Evolutionary conservation across 2,888 invertebrate species (phyloP).

Genomic region (Dromius quadrimaculatus): DNA sequence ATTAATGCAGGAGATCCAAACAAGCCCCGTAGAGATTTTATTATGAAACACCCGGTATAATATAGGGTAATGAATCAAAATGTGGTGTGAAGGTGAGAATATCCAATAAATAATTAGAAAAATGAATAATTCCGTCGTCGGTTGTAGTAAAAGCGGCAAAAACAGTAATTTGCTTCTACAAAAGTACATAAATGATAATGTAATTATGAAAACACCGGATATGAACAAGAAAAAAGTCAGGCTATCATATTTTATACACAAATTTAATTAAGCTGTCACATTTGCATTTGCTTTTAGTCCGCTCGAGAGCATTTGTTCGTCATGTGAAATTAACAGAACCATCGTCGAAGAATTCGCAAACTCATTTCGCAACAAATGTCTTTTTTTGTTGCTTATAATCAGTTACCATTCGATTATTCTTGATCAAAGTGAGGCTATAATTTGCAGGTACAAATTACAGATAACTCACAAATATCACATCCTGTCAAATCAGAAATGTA

Average conservation of each 20-base stretch:
- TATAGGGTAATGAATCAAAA: too few species aligned
- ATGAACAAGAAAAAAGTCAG: slow-evolving; percentile 31
- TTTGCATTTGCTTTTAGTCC: slow-evolving; percentile 45
- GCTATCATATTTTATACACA: slow-evolving; percentile 45
- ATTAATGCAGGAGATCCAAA: too few species aligned
- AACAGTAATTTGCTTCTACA: slow-evolving; percentile 34
- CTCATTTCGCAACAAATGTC: slow-evolving; percentile 2
- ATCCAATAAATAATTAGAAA: slow-evolving; percentile 30
- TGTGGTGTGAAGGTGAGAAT: not conserved
- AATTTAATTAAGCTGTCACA: slow-evolving; percentile 48
- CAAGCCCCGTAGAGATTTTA: too few species aligned
- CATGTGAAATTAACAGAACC: slow-evolving; percentile 39
- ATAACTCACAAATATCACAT: slow-evolving; percentile 4
- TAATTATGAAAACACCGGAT: slow-evolving; percentile 35
- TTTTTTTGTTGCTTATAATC: not conserved
- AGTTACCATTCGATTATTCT: not conserved
- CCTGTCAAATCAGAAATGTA: slow-evolving; percentile 34
- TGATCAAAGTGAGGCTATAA: not conserved
- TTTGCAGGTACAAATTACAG: not conserved
- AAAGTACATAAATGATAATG: slow-evolving; percentile 42
- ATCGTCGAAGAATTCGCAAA: slow-evolving; percentile 25
- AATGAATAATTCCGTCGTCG: slow-evolving; percentile 21
- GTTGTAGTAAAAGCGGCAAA: not conserved
- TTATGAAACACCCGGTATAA: too few species aligned
- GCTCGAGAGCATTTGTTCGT: slow-evolving; percentile 33